phyloP scores from a whole-genome alignment of 1,140 invertebrate genomes.

The Halyomorpha halys region DNA sequence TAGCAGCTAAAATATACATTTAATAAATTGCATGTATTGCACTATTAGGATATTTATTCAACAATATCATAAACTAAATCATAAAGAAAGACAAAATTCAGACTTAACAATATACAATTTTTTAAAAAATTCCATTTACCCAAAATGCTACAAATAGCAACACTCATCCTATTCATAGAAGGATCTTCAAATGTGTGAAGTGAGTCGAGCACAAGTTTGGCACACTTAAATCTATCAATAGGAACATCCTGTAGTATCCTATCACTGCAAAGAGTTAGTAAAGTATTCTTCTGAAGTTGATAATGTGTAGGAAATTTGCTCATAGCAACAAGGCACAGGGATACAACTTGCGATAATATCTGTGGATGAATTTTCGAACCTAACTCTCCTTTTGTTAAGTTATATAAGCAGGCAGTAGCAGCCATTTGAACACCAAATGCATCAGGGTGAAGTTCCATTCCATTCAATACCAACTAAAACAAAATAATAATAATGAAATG shows the following conservation, averaged over 20 bases:
- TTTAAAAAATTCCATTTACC: constrained; percentile 34
- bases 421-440: constrained; percentile 66
- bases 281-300: constrained; percentile 67
- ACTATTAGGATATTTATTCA: no score
- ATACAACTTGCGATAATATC: constrained; percentile 53
- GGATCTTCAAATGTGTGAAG: constrained; percentile 60
- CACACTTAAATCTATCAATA: constrained; percentile 64
- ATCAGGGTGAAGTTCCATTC: constrained; percentile 55
- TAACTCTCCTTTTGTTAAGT: constrained; percentile 59
- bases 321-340: constrained; percentile 60
- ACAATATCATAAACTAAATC: no score
- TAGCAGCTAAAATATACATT: constrained; percentile 40
- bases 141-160: constrained; percentile 69
- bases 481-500: constrained; percentile 6
- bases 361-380: constrained; percentile 56
- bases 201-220: constrained; percentile 63
- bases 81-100: no score
- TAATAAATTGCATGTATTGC: no score
- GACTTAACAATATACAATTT: not conserved
- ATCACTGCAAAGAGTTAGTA: constrained; percentile 68
- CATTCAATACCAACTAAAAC: constrained; percentile 51
- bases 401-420: constrained; percentile 70
- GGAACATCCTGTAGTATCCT: constrained; percentile 63
- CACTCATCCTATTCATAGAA: constrained; percentile 69
- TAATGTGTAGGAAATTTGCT: constrained; percentile 57